Evolutionary conservation across 2,888 invertebrate genomes (phyloP), one percentile per base, ranked within the genome.

Genomic region (Brenthis daphne): DNA sequence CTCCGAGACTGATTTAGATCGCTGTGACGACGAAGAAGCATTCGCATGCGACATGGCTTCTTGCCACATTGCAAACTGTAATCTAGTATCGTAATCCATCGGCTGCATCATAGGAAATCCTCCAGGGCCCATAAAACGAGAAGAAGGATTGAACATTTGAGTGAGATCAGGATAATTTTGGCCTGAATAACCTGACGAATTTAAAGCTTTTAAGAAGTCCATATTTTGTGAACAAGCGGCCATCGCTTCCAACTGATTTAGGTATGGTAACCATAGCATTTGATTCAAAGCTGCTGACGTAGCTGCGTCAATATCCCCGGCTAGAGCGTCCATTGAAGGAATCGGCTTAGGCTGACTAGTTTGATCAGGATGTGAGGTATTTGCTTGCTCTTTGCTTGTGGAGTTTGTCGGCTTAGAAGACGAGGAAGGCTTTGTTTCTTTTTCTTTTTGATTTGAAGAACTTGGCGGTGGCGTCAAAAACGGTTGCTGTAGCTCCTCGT

Each of bases 181-280:
- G 1, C 92, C 91, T n/a, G 89, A 83, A 74, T 87, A 93, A 64
- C 87, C 90, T n/a, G 91, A 85, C 0, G 92, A 88, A 74, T 89
- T 93, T 54, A 94, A 82, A 77, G 94, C 94, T 85, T 94, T 94
- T 68, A 94, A 79, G 76, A 94, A 91, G 64, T 95, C 95, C 73
- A 93, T 86, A 76, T 91, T 94, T 77, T 94, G 92, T 68, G 93
- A 89, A 82, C 90, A 94, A 63, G 90, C 94, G 85, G 91, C 93
- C 83, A 94, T 93, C 11, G 93, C 92, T 79, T 95, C 95, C 66
- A 95, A 82, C 79, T 95, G 95, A 76, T 93, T 94, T 56, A 95
- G 80, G 79, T 96, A 96, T 0, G 96, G 96, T 64, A 96, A 83
- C 96, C 96, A 96, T 74, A 96, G 83, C 95, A 96, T 95, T 80